Percentiles rank a stretch among this genome's conserved stretches.
These are phyloP conservation scores for Tineola bisselliella DNA, from an alignment of 2,888 invertebrate species.

Conservation along the genomic window DNA sequence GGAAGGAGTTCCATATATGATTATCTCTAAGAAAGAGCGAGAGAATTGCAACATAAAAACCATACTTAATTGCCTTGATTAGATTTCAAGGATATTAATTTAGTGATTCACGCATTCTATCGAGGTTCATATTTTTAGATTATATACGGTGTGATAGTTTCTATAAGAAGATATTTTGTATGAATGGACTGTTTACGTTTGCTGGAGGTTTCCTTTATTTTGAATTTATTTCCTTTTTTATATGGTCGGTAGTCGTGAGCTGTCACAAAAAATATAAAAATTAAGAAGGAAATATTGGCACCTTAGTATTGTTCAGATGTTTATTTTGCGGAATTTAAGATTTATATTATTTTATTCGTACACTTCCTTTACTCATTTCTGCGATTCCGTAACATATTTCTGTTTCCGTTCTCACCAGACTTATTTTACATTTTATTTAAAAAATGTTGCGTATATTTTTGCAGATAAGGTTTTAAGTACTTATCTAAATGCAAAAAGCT, in stretches of 20 bases:
- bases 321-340: conserved; percentile 26
- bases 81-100: conserved; percentile 67
- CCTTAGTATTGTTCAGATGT: conserved; percentile 35
- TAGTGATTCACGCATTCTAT: conserved; percentile 55
- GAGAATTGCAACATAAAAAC: conserved; percentile 34
- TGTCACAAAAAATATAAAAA: conserved; percentile 50
- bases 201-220: conserved; percentile 50
- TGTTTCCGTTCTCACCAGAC: conserved; percentile 4
- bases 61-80: conserved; percentile 63
- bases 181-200: conserved; percentile 56
- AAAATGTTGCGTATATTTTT: too few species aligned
- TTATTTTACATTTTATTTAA: too few species aligned
- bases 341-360: neutral
- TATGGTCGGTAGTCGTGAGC: conserved; percentile 40
- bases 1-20: conserved; percentile 23
- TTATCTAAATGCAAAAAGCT: neutral
- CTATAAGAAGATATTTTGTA: conserved; percentile 39
- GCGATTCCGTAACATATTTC: conserved; percentile 6
- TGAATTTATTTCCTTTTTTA: conserved; percentile 28
- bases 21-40: conserved; percentile 21
- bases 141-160: conserved; percentile 44
- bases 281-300: conserved; percentile 54
- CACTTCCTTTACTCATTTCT: neutral
- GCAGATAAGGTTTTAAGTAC: too few species aligned
- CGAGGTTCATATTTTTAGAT: conserved; percentile 60